Evolutionary conservation across 2,797 vertebrate genomes (phyloP).

Genomic region (Crenichthys baileyi): DNA sequence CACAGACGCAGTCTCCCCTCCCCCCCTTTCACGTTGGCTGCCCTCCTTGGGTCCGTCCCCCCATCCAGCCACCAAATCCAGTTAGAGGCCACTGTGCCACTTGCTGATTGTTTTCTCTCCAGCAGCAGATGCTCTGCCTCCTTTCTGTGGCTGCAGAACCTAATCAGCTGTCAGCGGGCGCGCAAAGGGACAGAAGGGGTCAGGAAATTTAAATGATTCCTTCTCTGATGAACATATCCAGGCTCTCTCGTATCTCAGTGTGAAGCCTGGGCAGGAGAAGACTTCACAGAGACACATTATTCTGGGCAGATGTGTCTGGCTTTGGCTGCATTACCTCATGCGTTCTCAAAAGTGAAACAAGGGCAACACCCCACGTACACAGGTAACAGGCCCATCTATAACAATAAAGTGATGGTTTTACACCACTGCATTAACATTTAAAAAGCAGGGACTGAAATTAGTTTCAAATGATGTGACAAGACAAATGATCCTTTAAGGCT

Average conservation of each 20-base stretch:
- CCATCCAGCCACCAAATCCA: conserved; percentile 71
- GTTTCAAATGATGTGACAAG: not conserved
- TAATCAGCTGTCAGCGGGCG: conserved; percentile 65
- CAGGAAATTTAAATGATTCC: conserved; percentile 47
- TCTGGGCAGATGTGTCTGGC: not conserved
- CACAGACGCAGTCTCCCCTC: conserved; percentile 40
- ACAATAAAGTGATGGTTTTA: not conserved
- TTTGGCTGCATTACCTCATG: not conserved
- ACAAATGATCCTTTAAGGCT: not conserved
- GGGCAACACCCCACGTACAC: not conserved
- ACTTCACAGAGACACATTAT: not conserved
- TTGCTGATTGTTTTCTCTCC: conserved; percentile 70
- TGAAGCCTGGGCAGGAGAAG: not conserved
- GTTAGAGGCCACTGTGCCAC: conserved; percentile 63
- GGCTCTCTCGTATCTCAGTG: not conserved
- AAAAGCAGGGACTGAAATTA: not conserved
- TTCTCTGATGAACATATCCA: conserved; percentile 15
- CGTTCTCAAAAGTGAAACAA: not conserved
- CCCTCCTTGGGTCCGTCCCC: not conserved
- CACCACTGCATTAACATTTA: not conserved
- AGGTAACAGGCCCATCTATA: conserved; percentile 1
- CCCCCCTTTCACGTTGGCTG: conserved; percentile 2
- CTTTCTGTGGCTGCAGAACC: conserved; percentile 45
- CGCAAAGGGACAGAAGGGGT: conserved; percentile 30
- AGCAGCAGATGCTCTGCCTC: conserved; percentile 65